Evolutionary conservation across 2,797 vertebrate genomes (phyloP), one percentile per base, ranked within the genome.

Genomic region (Capromys pilorides): DNA sequence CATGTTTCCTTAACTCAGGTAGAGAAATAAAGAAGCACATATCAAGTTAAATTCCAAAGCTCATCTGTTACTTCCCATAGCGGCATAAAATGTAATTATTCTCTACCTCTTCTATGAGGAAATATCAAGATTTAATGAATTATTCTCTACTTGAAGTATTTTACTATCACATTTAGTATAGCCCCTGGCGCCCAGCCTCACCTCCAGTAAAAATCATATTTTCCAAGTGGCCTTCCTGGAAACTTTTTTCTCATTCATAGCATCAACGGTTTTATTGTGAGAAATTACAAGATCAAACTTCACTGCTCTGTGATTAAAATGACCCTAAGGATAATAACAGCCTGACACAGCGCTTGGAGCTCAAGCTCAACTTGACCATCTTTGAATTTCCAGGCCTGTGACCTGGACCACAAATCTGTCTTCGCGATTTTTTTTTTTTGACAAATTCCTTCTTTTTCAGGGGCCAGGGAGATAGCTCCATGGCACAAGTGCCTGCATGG

Each of bases 1-100:
- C 45, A 45, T 45, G 45, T 45, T 45, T 45, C 45, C 45, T 45
- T 45, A 45, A 45, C 45, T 45, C 45, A 45, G 45, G 45, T 45
- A 31, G 73, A 62, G 77, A 78, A 80, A 39, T n/a, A 51, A 90
- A n/a, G 14, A 49, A 88, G n/a, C n/a, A 26, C 16, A 0, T 75
- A 67, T 94, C 66, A 28, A 61, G n/a, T 59, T 64, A 24, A 49
- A 93, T 81, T 31, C 26, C 69, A 31, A 91, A 22, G 28, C 26
- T 81, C 67, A 36, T 77, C 16, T 26, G 33, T 91, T 91, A 12
- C 64, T 21, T 5, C 16, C 41, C 12, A 0, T 36, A 84, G 28
- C 18, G 10, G 39, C 83, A 41, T 24, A 41, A 88, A 95, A 95
- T 91, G 88, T 82, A 77, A 94, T 81, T 24, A 78, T 75, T 62